Percentiles rank a stretch among this genome's conserved stretches.
Evolutionary conservation across 2,797 vertebrate species (phyloP).

Genomic region (Lepus oiostolus): DNA sequence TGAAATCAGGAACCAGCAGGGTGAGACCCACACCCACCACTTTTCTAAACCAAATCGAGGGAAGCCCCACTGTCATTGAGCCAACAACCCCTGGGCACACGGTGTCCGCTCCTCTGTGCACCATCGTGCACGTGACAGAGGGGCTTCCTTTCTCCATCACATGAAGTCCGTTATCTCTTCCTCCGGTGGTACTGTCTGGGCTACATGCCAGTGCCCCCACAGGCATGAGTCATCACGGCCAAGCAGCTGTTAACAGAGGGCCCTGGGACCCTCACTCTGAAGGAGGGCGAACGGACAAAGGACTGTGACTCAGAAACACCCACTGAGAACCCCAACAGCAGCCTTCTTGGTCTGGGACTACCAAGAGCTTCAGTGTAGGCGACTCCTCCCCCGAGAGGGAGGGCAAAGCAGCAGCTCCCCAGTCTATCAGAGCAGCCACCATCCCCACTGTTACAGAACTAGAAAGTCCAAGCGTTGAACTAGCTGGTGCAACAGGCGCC

Average conservation of each 20-base stretch:
- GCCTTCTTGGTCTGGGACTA: neutral
- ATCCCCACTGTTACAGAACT: neutral
- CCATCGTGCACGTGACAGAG: neutral
- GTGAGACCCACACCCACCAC: neutral
- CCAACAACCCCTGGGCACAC: neutral
- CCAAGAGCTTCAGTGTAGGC: neutral
- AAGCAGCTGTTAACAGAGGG: too few species aligned
- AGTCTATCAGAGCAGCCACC: neutral
- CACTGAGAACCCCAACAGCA: neutral
- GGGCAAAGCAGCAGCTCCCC: neutral
- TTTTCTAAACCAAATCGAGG: constrained; percentile 52
- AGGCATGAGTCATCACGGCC: neutral
- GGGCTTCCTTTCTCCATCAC: neutral
- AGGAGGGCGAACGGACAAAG: neutral
- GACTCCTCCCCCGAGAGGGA: neutral
- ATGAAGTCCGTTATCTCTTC: neutral
- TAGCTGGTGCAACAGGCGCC: neutral
- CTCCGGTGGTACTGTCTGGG: neutral
- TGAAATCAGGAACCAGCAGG: neutral
- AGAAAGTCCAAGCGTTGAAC: neutral
- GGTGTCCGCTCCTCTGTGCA: neutral
- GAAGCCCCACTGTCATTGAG: neutral
- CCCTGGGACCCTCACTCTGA: neutral
- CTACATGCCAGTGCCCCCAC: constrained; percentile 27
- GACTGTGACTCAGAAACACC: neutral